Evolutionary conservation across 2,888 invertebrate species (phyloP).

Genomic region (Polia nebulosa): DNA sequence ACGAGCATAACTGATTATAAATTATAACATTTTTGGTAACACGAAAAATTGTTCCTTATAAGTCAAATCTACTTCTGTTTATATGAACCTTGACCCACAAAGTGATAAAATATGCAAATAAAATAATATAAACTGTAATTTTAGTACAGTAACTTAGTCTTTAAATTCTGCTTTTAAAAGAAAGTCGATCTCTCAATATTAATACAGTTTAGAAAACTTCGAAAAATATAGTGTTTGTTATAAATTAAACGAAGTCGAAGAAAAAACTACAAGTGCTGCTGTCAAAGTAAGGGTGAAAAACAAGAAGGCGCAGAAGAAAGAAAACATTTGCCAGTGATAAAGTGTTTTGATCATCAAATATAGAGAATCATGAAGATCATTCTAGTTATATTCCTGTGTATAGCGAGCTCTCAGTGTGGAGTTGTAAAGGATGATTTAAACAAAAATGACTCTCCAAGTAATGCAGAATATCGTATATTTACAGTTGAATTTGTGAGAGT

Average conservation of each 20-base stretch:
- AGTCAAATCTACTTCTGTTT: slow-evolving; percentile 29
- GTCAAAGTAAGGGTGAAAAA: not conserved
- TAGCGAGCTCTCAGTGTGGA: slow-evolving; percentile 19
- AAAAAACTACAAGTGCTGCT: not conserved
- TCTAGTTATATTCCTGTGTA: slow-evolving; percentile 14
- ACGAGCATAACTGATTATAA: too few species aligned
- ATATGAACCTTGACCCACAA: slow-evolving; percentile 27
- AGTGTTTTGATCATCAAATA: too few species aligned
- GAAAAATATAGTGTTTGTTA: too few species aligned
- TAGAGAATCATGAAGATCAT: slow-evolving; percentile 22
- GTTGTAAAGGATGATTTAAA: slow-evolving; percentile 15
- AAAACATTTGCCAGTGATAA: not conserved
- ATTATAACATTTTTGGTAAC: too few species aligned
- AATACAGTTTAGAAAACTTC: not conserved
- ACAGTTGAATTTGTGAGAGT: not conserved
- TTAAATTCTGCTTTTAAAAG: not conserved
- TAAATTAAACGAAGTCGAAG: too few species aligned
- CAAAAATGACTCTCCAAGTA: not conserved
- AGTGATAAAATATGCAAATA: slow-evolving; percentile 36
- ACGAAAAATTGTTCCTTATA: not conserved
- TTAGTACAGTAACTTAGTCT: too few species aligned
- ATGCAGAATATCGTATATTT: too few species aligned
- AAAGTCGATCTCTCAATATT: not conserved
- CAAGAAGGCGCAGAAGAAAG: not conserved
- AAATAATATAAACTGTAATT: too few species aligned